phyloP scores from a whole-genome alignment of 2,113 vertebrate species.

The Erinaceus europaeus region DNA sequence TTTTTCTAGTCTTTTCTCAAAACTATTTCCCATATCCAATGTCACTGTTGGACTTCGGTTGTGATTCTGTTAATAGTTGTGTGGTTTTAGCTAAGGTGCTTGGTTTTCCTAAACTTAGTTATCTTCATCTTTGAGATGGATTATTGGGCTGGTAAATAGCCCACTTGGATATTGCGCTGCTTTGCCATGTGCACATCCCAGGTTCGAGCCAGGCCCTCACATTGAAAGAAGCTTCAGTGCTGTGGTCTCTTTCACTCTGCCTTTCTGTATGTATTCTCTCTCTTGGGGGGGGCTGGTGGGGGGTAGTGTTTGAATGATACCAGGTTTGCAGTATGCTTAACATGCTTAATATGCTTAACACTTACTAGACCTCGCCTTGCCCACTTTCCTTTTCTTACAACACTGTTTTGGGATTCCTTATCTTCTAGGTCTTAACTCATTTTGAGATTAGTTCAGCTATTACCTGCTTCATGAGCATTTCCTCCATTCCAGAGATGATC shows the following conservation, averaged over 20 bases:
- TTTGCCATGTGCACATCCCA: too few relatives aligned
- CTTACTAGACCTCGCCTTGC: neutral
- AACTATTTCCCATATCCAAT: neutral
- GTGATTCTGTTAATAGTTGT: slow-evolving; percentile 12
- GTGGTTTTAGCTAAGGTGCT: neutral
- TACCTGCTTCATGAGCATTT: neutral
- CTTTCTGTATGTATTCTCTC: too few relatives aligned
- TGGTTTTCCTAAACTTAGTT: neutral
- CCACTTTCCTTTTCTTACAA: slow-evolving; percentile 4
- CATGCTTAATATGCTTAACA: too few relatives aligned
- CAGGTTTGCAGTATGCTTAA: neutral
- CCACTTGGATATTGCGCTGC: too few relatives aligned
- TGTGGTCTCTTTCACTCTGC: too few relatives aligned
- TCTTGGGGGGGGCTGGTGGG: too few relatives aligned
- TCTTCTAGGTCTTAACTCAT: neutral
- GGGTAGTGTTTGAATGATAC: neutral
- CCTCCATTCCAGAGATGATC: neutral
- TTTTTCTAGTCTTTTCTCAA: neutral
- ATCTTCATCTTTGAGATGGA: neutral
- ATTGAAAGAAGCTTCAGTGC: too few relatives aligned
- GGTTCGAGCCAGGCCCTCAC: too few relatives aligned
- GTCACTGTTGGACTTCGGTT: neutral
- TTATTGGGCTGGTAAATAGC: too few relatives aligned
- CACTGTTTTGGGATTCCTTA: neutral
- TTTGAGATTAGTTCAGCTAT: neutral